These are phyloP conservation scores for Rhynchonycteris naso DNA, from an alignment of 2,797 vertebrate genomes.

Conservation along the genomic window DNA sequence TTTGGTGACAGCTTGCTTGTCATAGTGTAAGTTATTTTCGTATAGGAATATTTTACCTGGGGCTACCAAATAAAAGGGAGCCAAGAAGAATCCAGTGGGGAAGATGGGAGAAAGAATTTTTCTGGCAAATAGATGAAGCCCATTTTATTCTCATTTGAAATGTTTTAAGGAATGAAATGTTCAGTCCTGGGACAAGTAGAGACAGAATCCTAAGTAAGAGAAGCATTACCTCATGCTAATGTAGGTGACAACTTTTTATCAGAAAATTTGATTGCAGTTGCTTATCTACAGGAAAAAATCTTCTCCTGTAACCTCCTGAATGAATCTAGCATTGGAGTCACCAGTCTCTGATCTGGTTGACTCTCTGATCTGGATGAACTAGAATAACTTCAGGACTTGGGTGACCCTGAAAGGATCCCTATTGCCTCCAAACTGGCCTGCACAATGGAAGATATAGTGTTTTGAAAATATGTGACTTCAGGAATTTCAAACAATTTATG, in stretches of 20 bases:
- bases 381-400: not conserved
- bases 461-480: not conserved
- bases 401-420: not conserved
- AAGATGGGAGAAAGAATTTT: not conserved
- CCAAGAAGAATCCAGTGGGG: not conserved
- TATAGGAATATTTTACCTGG: not conserved
- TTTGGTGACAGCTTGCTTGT: not conserved
- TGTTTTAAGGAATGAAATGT: not conserved
- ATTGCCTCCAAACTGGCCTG: not conserved
- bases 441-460: not conserved
- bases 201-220: not conserved
- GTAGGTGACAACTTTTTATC: not conserved
- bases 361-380: not conserved
- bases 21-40: not conserved
- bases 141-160: not conserved
- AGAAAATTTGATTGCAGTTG: not conserved
- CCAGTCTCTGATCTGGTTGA: not conserved
- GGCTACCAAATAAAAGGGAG: not conserved
- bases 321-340: not conserved
- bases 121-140: not conserved
- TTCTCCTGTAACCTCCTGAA: not conserved
- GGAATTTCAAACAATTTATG: not conserved
- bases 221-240: not conserved
- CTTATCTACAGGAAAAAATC: not conserved
- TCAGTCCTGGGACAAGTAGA: slow-evolving; percentile 14